Evolutionary conservation across 2,113 vertebrate species (phyloP), one percentile per base, ranked within the genome.

Genomic region (Nycticorax nycticorax): DNA sequence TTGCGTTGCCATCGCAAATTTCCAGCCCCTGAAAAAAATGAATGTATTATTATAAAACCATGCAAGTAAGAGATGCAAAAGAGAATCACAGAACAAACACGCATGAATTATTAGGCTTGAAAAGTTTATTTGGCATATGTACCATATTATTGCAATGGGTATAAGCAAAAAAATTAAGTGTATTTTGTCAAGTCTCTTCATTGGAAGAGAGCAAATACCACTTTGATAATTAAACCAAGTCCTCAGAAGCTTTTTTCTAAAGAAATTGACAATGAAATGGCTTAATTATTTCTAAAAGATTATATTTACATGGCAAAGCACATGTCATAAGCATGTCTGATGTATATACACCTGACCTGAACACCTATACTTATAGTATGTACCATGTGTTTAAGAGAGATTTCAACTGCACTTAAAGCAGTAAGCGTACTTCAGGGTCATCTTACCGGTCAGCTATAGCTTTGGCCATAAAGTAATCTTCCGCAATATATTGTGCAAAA

Each of bases 381-480:
- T 12, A n/a, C 3, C 48, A 48, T 1, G 7, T 35, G 10, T 30
- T 88, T 52, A 28, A 60, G 41, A 60, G 41, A n/a, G 0, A 57
- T 43, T 77, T 78, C 56, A 77, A 33, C 16, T 10, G 30, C 10
- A 45, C 13, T 53, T 84, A 41, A 93, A 84, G 28, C 20, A 86
- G 22, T 12, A 50, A 55, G 32, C 23, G 76, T 24, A 50, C 8
- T 94, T 69, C 33, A 92, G 41, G 68, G 33, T 64, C 53, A 69
- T 92, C 98, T 98, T 98, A 99, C 99, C 99, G 98, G 98, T 99
- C 99, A 62, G 99, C 99, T 91, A 99, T 99, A 63, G 99, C 99
- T 97, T 99, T 99, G 64, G 99, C 99, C 99, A 99, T 99, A 96
- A 99, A 99, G 95, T 99, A 99, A 96, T 99, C 99, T 97, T 99